Evolutionary conservation across 1,140 invertebrate species (phyloP).

Genomic region (Belonocnema kinseyi): DNA sequence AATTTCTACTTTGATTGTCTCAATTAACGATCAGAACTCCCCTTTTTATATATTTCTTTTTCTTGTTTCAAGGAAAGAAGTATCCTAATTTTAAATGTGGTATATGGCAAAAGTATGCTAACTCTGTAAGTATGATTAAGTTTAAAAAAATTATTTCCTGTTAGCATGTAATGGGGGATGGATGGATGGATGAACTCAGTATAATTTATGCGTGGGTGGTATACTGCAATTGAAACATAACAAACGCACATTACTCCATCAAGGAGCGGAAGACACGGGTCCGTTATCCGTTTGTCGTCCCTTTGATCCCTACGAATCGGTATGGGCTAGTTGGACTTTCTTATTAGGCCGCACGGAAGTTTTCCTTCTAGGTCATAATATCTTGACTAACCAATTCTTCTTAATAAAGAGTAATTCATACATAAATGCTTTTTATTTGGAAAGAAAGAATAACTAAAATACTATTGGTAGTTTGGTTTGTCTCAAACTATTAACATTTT

Average conservation of each 20-base stretch:
- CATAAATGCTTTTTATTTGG: too few species aligned
- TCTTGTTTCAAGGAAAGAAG: too few species aligned
- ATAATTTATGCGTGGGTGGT: conserved; percentile 65
- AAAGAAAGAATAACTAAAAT: too few species aligned
- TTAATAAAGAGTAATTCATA: too few species aligned
- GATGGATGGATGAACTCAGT: conserved; percentile 52
- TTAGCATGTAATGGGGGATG: conserved; percentile 40
- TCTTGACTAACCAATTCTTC: background rate
- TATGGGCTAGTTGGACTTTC: conserved; percentile 57
- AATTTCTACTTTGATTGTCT: too few species aligned
- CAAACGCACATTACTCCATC: conserved; percentile 71
- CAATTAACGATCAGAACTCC: too few species aligned
- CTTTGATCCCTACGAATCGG: conserved; percentile 64
- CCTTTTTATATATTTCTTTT: too few species aligned
- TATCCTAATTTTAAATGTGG: too few species aligned
- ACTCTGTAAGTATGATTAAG: background rate
- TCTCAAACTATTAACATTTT: too few species aligned
- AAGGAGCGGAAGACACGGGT: conserved; percentile 66
- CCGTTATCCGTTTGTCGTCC: conserved; percentile 56
- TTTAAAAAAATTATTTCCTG: conserved; percentile 36
- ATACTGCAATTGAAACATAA: conserved; percentile 69
- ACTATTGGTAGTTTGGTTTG: too few species aligned
- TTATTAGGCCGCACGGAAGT: conserved; percentile 53
- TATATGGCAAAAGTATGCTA: background rate
- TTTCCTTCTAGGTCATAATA: conserved; percentile 37